Evolutionary conservation across 1,140 invertebrate species (phyloP).

Genomic region (Homarus americanus): DNA sequence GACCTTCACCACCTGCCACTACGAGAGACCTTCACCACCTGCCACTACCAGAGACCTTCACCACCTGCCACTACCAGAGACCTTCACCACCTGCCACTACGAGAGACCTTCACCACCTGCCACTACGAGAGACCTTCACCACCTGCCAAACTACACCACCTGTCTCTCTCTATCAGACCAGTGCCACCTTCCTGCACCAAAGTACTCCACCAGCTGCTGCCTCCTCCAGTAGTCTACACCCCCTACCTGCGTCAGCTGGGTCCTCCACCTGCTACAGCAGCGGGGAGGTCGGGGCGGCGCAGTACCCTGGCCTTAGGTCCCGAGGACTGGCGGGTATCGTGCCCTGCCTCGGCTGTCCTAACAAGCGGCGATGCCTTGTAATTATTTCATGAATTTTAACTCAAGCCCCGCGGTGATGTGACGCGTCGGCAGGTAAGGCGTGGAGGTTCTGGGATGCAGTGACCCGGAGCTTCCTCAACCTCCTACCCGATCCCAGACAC

Average conservation of each 20-base stretch:
- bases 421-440: slow-evolving; percentile 47
- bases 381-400: slow-evolving; percentile 72
- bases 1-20: no score
- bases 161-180: no score
- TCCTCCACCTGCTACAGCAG: background rate
- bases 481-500: background rate
- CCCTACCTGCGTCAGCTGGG: no score
- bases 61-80: no score
- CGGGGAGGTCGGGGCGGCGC: background rate
- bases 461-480: background rate
- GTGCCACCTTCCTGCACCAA: no score
- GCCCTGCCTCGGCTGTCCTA: slow-evolving; percentile 59
- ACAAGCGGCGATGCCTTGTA: slow-evolving; percentile 69
- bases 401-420: slow-evolving; percentile 55
- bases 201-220: no score
- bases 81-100: background rate
- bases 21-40: no score
- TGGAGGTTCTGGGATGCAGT: background rate
- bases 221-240: no score
- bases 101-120: background rate
- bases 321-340: slow-evolving; percentile 27
- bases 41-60: no score
- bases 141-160: no score
- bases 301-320: background rate
- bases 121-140: background rate